Percentiles rank a stretch among this genome's conserved stretches.
These are phyloP conservation scores for Chionoecetes opilio DNA, from an alignment of 1,140 invertebrate genomes.

Conservation along the genomic window DNA sequence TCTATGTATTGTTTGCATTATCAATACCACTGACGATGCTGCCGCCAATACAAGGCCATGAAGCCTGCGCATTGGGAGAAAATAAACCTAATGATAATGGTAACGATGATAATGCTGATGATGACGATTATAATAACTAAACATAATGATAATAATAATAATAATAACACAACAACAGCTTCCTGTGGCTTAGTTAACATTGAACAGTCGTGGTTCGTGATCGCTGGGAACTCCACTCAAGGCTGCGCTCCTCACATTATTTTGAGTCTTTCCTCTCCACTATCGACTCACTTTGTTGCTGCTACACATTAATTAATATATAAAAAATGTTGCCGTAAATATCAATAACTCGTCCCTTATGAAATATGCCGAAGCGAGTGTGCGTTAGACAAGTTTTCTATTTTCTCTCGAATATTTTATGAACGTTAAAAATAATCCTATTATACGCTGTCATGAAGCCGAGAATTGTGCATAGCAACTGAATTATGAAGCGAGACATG, in stretches of 20 bases:
- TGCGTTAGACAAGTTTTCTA: background rate
- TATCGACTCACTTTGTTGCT: background rate
- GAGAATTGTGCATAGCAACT: constrained; percentile 20
- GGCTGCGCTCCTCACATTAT: background rate
- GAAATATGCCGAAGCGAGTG: background rate
- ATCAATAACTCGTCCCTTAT: constrained; percentile 5
- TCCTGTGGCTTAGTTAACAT: too few species aligned
- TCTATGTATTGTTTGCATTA: background rate
- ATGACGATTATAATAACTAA: constrained; percentile 31
- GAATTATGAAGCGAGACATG: constrained; percentile 13
- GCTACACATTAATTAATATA: background rate
- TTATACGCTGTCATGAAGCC: constrained; percentile 18
- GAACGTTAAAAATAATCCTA: constrained; percentile 30
- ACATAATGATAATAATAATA: constrained; percentile 33
- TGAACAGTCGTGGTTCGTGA: background rate
- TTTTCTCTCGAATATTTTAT: background rate
- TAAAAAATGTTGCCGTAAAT: background rate
- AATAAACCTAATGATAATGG: too few species aligned
- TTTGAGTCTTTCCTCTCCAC: background rate
- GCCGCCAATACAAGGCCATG: background rate
- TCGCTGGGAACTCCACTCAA: background rate
- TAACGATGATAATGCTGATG: background rate
- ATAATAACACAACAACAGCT: background rate
- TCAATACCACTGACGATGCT: constrained; percentile 6
- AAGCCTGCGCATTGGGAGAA: background rate